phyloP scores from a whole-genome alignment of 2,113 vertebrate species.

The Laticauda laticaudata region DNA sequence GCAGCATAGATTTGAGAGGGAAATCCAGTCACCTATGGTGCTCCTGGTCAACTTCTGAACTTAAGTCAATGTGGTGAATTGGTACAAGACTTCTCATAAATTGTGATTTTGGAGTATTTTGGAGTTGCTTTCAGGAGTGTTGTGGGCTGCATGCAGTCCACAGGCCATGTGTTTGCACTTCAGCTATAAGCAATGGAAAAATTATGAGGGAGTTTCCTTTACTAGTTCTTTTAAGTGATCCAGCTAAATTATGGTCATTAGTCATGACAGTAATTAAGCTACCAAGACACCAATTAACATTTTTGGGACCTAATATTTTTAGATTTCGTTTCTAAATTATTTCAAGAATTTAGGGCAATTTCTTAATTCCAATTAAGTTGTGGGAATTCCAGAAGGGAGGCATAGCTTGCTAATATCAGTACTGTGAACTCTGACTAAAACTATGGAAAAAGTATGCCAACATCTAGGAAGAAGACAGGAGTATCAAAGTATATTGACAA shows the following conservation, averaged over 20 bases:
- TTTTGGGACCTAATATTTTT: conserved; percentile 26
- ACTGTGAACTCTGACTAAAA: not conserved
- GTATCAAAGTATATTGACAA: not conserved
- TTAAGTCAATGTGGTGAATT: not conserved
- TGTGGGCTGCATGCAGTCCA: not conserved
- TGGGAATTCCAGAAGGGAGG: not conserved
- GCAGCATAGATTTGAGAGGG: not conserved
- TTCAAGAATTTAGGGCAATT: conserved; percentile 17
- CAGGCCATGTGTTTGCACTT: not conserved
- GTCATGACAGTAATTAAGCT: not conserved
- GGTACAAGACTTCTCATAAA: not conserved
- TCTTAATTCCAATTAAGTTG: not conserved
- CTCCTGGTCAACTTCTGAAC: not conserved
- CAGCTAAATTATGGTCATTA: not conserved
- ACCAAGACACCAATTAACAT: conserved; percentile 1
- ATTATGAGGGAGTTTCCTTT: not conserved
- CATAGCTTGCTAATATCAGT: not conserved
- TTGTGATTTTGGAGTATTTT: not conserved
- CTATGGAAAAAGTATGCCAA: not conserved
- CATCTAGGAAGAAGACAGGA: not conserved
- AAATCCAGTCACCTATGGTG: not conserved
- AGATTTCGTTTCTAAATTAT: conserved; percentile 6
- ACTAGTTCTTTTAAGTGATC: not conserved
- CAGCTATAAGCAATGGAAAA: not conserved
- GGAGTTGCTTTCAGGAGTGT: not conserved